Evolutionary conservation across 2,888 invertebrate genomes (phyloP).

Genomic region (Idaea biselata): DNA sequence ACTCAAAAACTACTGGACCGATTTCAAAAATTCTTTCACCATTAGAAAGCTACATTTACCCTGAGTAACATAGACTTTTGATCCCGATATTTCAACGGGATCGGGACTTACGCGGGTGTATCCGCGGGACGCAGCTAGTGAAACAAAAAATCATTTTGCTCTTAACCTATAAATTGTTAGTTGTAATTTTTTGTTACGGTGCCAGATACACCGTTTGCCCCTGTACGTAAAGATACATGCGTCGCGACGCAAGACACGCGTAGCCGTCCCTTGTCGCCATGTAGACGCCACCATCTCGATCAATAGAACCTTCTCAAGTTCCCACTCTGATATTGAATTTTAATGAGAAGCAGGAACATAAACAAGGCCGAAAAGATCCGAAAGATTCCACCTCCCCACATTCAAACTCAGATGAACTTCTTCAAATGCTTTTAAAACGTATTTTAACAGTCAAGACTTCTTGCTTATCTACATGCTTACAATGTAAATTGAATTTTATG

Average conservation of each 20-base stretch:
- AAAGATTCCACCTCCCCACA: slow-evolving; percentile 39
- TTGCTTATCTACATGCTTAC: slow-evolving; percentile 45
- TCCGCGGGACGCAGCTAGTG: too few relatives aligned
- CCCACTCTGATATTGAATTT: slow-evolving; percentile 57
- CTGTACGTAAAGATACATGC: slow-evolving; percentile 2
- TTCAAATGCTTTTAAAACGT: slow-evolving; percentile 48
- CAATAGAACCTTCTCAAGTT: slow-evolving; percentile 42
- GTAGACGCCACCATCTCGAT: slow-evolving; percentile 42
- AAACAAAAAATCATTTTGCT: too few relatives aligned
- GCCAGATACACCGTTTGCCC: too few relatives aligned
- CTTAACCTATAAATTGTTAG: too few relatives aligned
- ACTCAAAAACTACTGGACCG: too few relatives aligned
- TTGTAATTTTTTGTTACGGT: too few relatives aligned
- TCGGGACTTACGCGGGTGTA: too few relatives aligned
- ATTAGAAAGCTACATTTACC: too few relatives aligned
- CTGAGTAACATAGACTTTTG: too few relatives aligned
- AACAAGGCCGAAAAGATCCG: slow-evolving; percentile 33
- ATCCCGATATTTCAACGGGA: too few relatives aligned
- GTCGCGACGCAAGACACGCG: slow-evolving; percentile 24
- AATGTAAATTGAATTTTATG: slow-evolving; percentile 47
- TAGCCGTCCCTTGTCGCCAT: slow-evolving; percentile 30
- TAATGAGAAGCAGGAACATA: slow-evolving; percentile 55
- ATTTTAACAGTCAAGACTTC: slow-evolving; percentile 47
- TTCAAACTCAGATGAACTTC: slow-evolving; percentile 33
- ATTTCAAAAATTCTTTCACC: too few relatives aligned